Percentiles rank a stretch among this genome's conserved stretches.
Conservation (phyloP, 2,888 invertebrate species). For the Cyclophora punctaria region DNA sequence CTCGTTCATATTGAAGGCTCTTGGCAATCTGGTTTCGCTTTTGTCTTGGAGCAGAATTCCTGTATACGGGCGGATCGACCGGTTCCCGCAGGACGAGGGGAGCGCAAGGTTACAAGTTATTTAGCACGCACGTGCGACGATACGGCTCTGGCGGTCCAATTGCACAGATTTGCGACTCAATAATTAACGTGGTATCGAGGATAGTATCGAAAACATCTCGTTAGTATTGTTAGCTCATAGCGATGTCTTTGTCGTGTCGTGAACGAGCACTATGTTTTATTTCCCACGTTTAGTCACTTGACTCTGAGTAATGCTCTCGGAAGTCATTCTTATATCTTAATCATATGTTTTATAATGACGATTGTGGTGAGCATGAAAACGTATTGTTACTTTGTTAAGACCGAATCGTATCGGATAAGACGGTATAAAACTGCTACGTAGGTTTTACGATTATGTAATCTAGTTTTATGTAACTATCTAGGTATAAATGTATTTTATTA, state of each 20-base stretch:
- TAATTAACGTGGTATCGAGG: not conserved
- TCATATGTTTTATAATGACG: constrained; percentile 5
- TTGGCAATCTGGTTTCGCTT: constrained; percentile 29
- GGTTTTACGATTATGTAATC: too few relatives aligned
- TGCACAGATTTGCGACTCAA: constrained; percentile 11
- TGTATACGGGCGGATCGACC: constrained; percentile 44
- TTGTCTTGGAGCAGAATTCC: constrained; percentile 43
- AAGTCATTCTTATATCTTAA: constrained; percentile 8
- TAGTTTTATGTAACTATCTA: too few relatives aligned
- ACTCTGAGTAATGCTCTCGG: constrained; percentile 12
- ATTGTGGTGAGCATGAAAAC: too few relatives aligned
- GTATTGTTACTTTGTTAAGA: too few relatives aligned
- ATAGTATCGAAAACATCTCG: not conserved
- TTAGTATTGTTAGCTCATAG: constrained; percentile 2
- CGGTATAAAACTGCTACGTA: too few relatives aligned
- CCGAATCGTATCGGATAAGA: too few relatives aligned
- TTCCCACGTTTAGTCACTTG: constrained; percentile 16
- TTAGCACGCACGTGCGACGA: constrained; percentile 48
- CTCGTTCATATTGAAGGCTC: constrained; percentile 25
- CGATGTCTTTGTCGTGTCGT: constrained; percentile 6
- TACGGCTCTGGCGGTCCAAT: constrained; percentile 15
- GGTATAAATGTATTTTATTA: too few relatives aligned
- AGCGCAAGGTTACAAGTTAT: constrained; percentile 57
- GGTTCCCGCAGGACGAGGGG: constrained; percentile 61
- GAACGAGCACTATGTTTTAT: constrained; percentile 11